A percentile compares a stretch with the other conserved stretches of the same genome.
Conservation (phyloP, 2,797 vertebrate species). For the Crenichthys baileyi region DNA sequence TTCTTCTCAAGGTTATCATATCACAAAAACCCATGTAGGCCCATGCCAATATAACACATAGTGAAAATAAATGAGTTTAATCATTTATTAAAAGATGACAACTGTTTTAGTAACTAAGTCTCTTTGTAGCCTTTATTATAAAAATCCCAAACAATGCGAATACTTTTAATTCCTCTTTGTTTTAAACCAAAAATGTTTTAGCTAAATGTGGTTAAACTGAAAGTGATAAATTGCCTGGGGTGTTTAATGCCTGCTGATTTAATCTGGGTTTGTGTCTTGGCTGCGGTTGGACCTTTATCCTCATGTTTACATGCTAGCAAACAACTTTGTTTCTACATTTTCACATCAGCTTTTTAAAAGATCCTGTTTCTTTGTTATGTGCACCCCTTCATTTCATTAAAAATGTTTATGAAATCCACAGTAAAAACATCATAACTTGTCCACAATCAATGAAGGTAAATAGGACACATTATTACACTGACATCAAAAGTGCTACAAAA, state of each 20-base stretch:
- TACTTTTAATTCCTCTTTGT: background rate
- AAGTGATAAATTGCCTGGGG: too few relatives aligned
- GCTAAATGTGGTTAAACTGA: background rate
- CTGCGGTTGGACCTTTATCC: constrained; percentile 16
- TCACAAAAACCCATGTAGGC: background rate
- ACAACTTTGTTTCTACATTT: constrained; percentile 7
- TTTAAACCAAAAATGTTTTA: background rate
- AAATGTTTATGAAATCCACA: background rate
- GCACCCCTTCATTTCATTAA: background rate
- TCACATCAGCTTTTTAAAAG: constrained; percentile 25
- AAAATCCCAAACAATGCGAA: background rate
- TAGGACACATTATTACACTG: background rate
- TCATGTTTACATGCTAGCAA: background rate
- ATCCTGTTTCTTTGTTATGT: background rate
- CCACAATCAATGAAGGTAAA: background rate
- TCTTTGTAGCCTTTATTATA: background rate
- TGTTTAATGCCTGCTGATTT: background rate
- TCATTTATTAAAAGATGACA: background rate
- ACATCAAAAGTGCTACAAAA: too few relatives aligned
- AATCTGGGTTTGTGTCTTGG: background rate
- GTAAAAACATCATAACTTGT: background rate
- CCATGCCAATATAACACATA: background rate
- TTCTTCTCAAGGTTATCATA: background rate
- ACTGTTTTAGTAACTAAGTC: background rate
- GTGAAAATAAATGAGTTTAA: background rate